Conservation (phyloP, 2,113 vertebrate species). For the Oenanthe melanoleuca region DNA sequence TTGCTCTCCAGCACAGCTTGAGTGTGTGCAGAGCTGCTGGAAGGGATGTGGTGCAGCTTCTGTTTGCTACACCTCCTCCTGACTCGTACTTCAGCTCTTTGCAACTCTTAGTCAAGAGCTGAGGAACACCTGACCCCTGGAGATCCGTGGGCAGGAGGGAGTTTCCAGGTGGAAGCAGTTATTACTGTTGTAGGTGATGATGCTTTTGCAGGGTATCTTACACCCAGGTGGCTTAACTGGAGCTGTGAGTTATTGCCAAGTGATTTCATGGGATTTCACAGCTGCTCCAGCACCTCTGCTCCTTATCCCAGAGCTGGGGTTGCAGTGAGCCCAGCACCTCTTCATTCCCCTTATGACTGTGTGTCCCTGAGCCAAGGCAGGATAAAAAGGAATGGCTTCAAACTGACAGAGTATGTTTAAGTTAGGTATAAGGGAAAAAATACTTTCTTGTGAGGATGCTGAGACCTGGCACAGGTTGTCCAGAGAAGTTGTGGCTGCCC, state of each 20-base stretch:
- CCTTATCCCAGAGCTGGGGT: not conserved
- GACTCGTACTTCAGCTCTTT: not conserved
- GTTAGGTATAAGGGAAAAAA: not conserved
- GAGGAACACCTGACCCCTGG: not conserved
- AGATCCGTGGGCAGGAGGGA: constrained; percentile 5
- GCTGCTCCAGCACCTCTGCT: not conserved
- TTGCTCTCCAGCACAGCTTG: not conserved
- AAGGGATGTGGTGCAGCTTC: not conserved
- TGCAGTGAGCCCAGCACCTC: not conserved
- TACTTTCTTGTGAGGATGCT: not conserved
- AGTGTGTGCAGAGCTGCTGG: not conserved
- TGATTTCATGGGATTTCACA: not conserved
- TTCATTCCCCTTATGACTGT: not conserved
- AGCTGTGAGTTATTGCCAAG: constrained; percentile 18
- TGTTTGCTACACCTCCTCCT: not conserved
- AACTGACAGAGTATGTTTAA: not conserved
- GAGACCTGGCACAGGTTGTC: not conserved
- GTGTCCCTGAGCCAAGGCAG: not conserved
- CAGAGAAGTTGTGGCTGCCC: not conserved
- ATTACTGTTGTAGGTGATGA: constrained; percentile 4
- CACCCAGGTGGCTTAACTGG: constrained; percentile 4
- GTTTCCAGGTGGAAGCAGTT: constrained; percentile 31
- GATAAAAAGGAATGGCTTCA: not conserved
- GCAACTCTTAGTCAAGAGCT: not conserved
- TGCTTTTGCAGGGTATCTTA: not conserved